phyloP scores from a whole-genome alignment of 1,140 invertebrate genomes.

The Neodiprion fabricii region DNA sequence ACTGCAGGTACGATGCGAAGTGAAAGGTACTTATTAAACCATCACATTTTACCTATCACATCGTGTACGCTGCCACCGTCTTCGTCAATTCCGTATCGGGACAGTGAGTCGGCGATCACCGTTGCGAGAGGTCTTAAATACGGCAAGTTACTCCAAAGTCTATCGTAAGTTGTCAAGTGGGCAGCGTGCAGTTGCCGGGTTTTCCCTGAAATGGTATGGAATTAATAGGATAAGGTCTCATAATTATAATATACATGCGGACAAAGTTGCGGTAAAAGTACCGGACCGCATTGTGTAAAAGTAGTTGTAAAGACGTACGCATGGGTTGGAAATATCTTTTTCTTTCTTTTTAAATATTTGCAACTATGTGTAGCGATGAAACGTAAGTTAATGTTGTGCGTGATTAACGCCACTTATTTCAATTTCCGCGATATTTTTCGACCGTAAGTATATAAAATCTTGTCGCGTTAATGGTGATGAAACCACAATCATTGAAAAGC shows the following conservation, averaged over 20 bases:
- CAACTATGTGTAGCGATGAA: no score
- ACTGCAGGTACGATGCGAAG: no score
- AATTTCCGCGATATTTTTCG: no score
- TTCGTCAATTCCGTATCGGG: constrained; percentile 58
- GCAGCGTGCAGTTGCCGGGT: constrained; percentile 59
- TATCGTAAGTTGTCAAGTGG: constrained; percentile 56
- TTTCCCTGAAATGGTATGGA: constrained; percentile 42
- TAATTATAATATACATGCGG: neutral
- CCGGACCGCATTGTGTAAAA: no score
- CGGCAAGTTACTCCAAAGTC: constrained; percentile 60
- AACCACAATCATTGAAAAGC: neutral
- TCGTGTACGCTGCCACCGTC: constrained; percentile 61
- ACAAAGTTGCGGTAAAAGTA: no score
- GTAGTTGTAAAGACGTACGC: no score
- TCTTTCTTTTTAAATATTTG: no score
- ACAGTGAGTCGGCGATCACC: constrained; percentile 57
- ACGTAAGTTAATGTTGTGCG: no score
- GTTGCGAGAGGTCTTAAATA: constrained; percentile 61
- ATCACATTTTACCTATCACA: constrained; percentile 40
- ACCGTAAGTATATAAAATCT: neutral
- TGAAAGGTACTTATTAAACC: constrained; percentile 19
- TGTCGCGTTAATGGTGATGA: neutral
- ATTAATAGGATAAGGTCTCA: constrained; percentile 7
- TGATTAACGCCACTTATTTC: no score
- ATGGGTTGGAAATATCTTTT: no score